Base-by-base conservation (phyloP, 2,797 vertebrate genomes). In the Crocodylus rhombifer region DNA sequence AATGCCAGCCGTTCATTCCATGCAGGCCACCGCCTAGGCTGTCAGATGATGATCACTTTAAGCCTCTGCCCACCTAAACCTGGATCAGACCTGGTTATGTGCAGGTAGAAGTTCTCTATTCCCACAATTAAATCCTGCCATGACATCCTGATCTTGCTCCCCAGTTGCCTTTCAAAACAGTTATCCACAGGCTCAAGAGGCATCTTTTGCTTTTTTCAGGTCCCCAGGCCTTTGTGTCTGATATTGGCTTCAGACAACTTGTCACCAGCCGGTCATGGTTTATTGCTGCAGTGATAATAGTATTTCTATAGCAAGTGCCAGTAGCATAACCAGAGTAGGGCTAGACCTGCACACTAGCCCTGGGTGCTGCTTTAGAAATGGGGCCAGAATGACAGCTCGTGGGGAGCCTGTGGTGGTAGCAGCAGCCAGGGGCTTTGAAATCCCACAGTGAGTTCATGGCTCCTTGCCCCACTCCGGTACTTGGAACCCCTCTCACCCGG, bases 1-100 rank as follows among this genome's bases (percentile, higher is more conserved):
- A 30, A 33, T 28, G 17, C 3, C 62, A n/a, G 75, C 2, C 14
- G 7, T 21, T 77, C 13, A 9, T 58, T 78, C 51, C 61, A 64
- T 33, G 14, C 16, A 56, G 30, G 26, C 2, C 15, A 55, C 2
- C 0, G 16, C 2, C 33, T 17, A 4, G 8, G 3, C 76, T 87
- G 63, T 76, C 3, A 4, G 57, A 63, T 26, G 36, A 16, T 14
- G 12, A 69, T 21, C 6, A 21, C 20, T 69, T 88, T 92, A 1
- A 1, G n/a, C 1, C 1, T 16, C 10, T 21, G 7, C n/a, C 42
- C 65, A 63, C 14, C 62, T 62, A 33, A 26, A 21, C 23, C 58
- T 42, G 58, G 23, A 7, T 16, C 26, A 15, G 58, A 21, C 30
- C 23, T 30, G 61, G 14, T 33, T 57, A 23, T 16, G 23, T 25